A percentile compares a stretch with the other conserved stretches of the same genome.
Evolutionary conservation across 2,888 invertebrate species (phyloP).

Genomic region (Andrena bucephala): DNA sequence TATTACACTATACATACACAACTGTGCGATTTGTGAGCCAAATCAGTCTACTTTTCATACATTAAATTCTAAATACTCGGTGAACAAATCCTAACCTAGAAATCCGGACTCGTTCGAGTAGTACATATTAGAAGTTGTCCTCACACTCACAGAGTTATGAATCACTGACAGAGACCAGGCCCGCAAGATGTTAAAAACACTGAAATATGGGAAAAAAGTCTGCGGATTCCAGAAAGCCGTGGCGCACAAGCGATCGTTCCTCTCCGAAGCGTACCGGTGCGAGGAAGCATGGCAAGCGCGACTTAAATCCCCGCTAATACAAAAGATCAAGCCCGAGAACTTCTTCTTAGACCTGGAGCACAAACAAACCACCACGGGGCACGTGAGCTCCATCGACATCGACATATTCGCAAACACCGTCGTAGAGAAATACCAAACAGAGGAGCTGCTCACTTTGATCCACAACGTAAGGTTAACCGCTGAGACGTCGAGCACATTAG

Average conservation of each 20-base stretch:
- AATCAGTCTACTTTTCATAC: too few species aligned
- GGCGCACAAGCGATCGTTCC: conserved; percentile 85
- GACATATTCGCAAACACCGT: conserved; percentile 92
- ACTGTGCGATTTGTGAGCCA: too few species aligned
- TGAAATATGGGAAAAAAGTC: conserved; percentile 39
- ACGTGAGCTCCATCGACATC: conserved; percentile 92
- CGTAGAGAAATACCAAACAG: conserved; percentile 86
- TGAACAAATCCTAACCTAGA: conserved; percentile 21
- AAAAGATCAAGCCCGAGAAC: conserved; percentile 88
- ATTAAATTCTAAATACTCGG: too few species aligned
- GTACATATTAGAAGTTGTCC: background rate
- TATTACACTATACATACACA: too few species aligned
- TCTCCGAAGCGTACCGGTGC: conserved; percentile 91
- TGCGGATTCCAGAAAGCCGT: background rate
- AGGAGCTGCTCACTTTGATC: conserved; percentile 91
- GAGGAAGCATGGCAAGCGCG: conserved; percentile 90
- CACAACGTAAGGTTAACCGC: conserved; percentile 90
- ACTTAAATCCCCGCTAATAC: conserved; percentile 87
- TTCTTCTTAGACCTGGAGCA: conserved; percentile 90
- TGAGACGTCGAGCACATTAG: conserved; percentile 89
- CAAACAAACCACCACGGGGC: conserved; percentile 87
- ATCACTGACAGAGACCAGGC: background rate
- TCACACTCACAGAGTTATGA: conserved; percentile 13
- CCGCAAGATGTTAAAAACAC: conserved; percentile 59
- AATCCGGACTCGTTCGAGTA: background rate